These are phyloP conservation scores for Melanotaenia boesemani DNA, from an alignment of 2,797 vertebrate species.

Conservation along the genomic window DNA sequence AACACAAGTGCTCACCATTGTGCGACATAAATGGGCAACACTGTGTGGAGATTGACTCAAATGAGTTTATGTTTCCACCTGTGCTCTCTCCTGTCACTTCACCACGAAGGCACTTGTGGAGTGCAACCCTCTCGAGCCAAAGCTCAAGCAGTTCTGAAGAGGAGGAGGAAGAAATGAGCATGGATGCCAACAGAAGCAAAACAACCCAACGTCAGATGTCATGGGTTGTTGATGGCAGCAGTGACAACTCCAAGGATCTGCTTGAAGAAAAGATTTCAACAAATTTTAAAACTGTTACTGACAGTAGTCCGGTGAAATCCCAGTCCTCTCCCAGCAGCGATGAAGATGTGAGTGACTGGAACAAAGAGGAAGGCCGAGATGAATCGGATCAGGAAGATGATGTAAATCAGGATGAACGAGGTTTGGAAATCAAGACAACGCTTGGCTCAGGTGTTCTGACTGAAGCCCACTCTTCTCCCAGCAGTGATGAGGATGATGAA, in stretches of 20 bases:
- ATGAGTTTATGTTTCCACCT: constrained; percentile 25
- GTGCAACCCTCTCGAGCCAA: not conserved
- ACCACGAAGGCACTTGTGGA: constrained; percentile 1
- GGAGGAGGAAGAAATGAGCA: not conserved
- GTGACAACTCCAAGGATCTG: not conserved
- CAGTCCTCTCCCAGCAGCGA: not conserved
- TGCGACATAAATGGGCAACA: not conserved
- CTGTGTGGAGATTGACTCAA: not conserved
- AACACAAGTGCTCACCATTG: not conserved
- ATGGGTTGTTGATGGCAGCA: not conserved
- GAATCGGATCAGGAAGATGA: not conserved
- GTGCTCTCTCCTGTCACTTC: constrained; percentile 65
- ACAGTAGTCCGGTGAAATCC: not conserved
- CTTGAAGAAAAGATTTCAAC: not conserved
- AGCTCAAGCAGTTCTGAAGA: constrained; percentile 14
- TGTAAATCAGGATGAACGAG: not conserved
- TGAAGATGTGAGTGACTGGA: constrained; percentile 7
- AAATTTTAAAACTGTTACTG: not conserved
- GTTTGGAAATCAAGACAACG: not conserved
- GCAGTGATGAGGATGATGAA: constrained; percentile 33
- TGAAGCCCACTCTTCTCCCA: constrained; percentile 25
- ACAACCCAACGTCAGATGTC: not conserved
- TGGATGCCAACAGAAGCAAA: not conserved
- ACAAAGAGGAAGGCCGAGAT: constrained; percentile 20
- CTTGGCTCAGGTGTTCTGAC: constrained; percentile 6